Evolutionary conservation across 2,888 invertebrate genomes (phyloP).

Genomic region (Hetaerina titia): DNA sequence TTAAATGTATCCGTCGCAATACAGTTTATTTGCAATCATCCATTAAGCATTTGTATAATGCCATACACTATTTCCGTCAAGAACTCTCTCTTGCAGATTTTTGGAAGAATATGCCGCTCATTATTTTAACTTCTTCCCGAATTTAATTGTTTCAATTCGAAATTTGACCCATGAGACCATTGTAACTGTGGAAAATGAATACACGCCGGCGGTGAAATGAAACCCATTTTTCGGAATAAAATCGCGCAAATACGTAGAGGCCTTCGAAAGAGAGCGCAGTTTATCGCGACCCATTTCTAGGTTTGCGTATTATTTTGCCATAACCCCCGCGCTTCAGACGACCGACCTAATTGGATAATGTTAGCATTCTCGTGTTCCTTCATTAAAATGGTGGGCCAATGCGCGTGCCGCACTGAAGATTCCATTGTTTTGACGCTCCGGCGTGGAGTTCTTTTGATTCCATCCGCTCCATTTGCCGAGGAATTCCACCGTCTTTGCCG

Average conservation of each 20-base stretch:
- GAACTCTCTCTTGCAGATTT: no score
- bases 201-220: background rate
- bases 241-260: background rate
- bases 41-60: no score
- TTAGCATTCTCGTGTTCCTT: background rate
- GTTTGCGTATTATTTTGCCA: background rate
- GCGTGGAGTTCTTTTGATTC: background rate
- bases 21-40: no score
- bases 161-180: background rate
- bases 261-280: background rate
- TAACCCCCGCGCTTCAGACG: background rate
- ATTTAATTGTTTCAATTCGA: background rate
- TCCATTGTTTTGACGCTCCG: background rate
- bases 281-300: background rate
- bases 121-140: no score
- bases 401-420: background rate
- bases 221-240: background rate
- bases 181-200: background rate
- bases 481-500: background rate
- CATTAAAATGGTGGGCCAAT: background rate
- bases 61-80: no score
- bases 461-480: background rate
- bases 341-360: background rate
- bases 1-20: no score
- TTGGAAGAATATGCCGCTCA: background rate